Conservation (phyloP, 2,888 invertebrate genomes). For the Podabrus alpinus region DNA sequence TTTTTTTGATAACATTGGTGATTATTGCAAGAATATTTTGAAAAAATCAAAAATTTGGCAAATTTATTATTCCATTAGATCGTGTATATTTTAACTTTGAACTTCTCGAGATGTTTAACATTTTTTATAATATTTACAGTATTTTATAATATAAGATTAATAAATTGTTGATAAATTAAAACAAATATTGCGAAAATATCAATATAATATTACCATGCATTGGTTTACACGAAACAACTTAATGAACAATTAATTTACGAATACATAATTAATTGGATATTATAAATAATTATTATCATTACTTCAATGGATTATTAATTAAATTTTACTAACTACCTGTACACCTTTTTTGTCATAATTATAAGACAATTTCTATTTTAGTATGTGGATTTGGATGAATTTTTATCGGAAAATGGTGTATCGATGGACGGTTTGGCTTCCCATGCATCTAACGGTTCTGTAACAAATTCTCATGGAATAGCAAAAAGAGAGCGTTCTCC, state of each 20-base stretch:
- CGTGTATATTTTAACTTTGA: background rate
- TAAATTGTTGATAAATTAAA: background rate
- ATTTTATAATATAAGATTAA: background rate
- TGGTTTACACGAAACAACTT: background rate
- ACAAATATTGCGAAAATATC: background rate
- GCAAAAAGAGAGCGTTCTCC: constrained; percentile 87
- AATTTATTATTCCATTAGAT: background rate
- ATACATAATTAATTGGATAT: background rate
- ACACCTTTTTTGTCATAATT: background rate
- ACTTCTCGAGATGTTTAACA: background rate
- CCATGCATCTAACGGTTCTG: constrained; percentile 60
- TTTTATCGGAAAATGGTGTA: constrained; percentile 93
- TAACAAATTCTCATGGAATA: constrained; percentile 68
- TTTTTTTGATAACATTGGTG: background rate
- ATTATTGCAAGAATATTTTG: background rate
- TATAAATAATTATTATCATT: background rate
- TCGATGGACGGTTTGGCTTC: constrained; percentile 78
- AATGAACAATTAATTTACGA: background rate
- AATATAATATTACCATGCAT: background rate
- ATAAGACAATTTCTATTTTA: constrained; percentile 56
- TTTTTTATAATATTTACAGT: background rate
- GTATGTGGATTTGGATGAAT: constrained; percentile 97
- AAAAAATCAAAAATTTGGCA: background rate
- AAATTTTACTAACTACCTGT: background rate
- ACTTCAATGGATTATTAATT: background rate